Base-by-base conservation (phyloP, 2,113 vertebrate species). In the Leucopternis melanops region DNA sequence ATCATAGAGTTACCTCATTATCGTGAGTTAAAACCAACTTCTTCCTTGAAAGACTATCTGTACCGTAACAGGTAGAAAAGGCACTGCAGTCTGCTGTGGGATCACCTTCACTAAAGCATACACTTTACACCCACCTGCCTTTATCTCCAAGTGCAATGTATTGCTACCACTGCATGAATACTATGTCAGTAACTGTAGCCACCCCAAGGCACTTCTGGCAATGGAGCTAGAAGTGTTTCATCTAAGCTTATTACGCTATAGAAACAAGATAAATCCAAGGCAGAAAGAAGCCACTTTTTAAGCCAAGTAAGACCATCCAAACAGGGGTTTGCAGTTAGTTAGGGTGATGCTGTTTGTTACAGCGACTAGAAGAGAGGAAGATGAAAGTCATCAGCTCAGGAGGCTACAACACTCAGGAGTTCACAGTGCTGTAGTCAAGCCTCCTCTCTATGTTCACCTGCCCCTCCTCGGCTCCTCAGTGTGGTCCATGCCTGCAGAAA, bases 1-100 rank as follows among this genome's bases (percentile, higher is more conserved):
- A 5, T 25, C 42, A 8, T 6, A 38, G 36, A 23, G 16, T 27
- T n/a, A 32, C 40, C 66, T 70, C 58, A 4, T 71, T 45, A 47
- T 6, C 2, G 0, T 6, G 29, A 54, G 44, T 16, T 10, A 6
- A 50, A 55, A 8, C 1, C 59, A 42, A 1, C 17, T 70, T 40
- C 23, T 38, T 25, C 65, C 79, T 18, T 22, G 36, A 16, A 42
- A n/a, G 32, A 4, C 34, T 25, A 1, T 11, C 13, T 8, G 19
- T 11, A 1, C 59, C 23, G 26, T 27, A 22, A 3, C 14, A 13
- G 58, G 54, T 9, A 12, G 63, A 10, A 32, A 31, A 63, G 69
- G 1, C 34, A 5, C 54, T 9, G 11, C 25, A 14, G 44, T 10
- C 38, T 1, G 1, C 26, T 27, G 14, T 6, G 21, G 16, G 36